Base-by-base conservation (phyloP, 1,140 invertebrate genomes). In the Drosophila subpulchrella region DNA sequence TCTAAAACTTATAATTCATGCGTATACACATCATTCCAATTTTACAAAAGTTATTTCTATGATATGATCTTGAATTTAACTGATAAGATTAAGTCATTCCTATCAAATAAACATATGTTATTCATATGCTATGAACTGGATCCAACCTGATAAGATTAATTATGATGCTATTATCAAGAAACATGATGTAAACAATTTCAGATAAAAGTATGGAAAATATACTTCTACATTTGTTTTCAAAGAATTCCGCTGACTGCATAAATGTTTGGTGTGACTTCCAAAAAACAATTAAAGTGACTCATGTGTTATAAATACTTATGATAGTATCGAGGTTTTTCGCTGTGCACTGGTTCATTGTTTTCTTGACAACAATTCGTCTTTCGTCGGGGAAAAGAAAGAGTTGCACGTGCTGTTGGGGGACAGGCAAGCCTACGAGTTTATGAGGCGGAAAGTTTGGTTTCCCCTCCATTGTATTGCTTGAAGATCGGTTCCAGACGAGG, bases 391-490 rank as follows among this genome's bases (percentile, higher is more conserved):
- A 84, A 86, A 85, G 74, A 73, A 86, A 86, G 75, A 86, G 70
- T 72, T 78, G 75, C 75, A 89, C 83, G 83, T 86, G 79, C 65
- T 48, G 7, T 34, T 38, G 39, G 34, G 20, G 32, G 67, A 36
- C 62, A 27, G 32, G 8, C 32, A 39, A 13, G 60, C 78, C 74
- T 36, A 62, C 32, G 32, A 75, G 60, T 86, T 86, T 86, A 86
- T 86, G 78, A 86, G 75, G 78, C 82, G 82, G 78, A 86, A 86
- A 78, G 83, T 86, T 78, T 75, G 39, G 48, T 51, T 59, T 58
- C 50, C 55, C 39, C 20, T 36, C 13, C 10, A 47, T 38, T 54
- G 42, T 50, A 39, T 38, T 57, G 46, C 30, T 24, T 17, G 0
- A 30, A 20, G 55, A 53, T 83, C 44, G 59, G 81, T 84, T 84